Conservation (phyloP, 2,888 invertebrate species). For the Microctonus hyperodae region DNA sequence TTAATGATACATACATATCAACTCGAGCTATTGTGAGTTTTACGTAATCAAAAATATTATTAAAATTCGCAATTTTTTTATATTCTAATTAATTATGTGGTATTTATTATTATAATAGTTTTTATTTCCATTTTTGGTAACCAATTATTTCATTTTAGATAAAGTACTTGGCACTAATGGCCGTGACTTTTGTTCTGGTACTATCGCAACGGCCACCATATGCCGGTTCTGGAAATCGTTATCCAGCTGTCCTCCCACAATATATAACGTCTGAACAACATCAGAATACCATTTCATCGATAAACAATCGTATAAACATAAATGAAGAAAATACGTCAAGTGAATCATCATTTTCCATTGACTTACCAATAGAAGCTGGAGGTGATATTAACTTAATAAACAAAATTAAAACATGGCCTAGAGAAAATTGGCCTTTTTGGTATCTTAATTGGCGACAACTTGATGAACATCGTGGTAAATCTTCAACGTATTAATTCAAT, state of each 20-base stretch:
- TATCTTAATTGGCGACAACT: constrained; percentile 73
- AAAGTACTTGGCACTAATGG: background rate
- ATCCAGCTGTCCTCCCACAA: constrained; percentile 64
- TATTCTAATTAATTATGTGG: no score
- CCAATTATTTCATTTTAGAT: background rate
- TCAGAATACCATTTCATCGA: constrained; percentile 40
- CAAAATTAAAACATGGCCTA: constrained; percentile 71
- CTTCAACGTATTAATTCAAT: background rate
- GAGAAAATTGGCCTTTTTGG: constrained; percentile 78
- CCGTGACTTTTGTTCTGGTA: constrained; percentile 40
- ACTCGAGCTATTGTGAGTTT: no score
- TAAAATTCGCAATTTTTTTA: no score
- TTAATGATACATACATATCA: no score
- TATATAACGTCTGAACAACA: constrained; percentile 41
- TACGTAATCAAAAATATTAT: no score
- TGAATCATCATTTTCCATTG: constrained; percentile 50
- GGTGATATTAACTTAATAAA: constrained; percentile 71
- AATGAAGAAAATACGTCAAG: constrained; percentile 63
- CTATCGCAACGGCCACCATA: constrained; percentile 72
- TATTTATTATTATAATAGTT: background rate
- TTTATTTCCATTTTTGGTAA: background rate
- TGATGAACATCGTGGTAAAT: constrained; percentile 65
- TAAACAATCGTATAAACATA: constrained; percentile 64
- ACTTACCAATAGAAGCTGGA: constrained; percentile 72
- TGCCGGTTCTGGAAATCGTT: constrained; percentile 70